A percentile compares a stretch with the other conserved stretches of the same genome.
phyloP scores from a whole-genome alignment of 2,113 vertebrate species.

The Istiophorus platypterus region DNA sequence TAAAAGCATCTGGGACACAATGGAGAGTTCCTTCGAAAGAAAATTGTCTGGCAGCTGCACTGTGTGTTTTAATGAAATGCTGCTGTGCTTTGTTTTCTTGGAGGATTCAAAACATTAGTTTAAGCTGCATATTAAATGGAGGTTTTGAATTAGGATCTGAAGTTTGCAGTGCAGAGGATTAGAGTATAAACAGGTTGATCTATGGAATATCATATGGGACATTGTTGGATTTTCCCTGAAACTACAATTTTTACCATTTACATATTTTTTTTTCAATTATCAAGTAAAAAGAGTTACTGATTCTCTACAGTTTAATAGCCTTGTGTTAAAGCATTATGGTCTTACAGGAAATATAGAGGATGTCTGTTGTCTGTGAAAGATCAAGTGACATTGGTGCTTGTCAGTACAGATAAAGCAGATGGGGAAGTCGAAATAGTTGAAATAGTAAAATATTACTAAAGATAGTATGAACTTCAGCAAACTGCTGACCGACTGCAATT shows the following conservation, averaged over 20 bases:
- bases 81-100: neutral
- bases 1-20: slow-evolving; percentile 21
- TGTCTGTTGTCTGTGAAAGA: slow-evolving; percentile 13
- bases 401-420: neutral
- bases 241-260: neutral
- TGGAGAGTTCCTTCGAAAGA: slow-evolving; percentile 3
- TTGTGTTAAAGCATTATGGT: neutral
- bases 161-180: neutral
- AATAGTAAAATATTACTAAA: neutral
- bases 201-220: neutral
- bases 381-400: neutral
- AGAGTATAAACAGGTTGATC: neutral
- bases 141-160: neutral
- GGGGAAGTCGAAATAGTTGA: neutral
- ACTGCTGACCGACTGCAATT: neutral
- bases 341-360: neutral
- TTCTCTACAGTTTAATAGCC: neutral
- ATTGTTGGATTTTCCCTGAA: neutral
- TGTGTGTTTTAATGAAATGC: neutral
- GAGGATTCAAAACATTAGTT: neutral
- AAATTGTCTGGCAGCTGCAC: neutral
- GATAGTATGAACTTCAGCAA: neutral
- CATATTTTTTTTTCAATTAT: neutral
- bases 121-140: neutral
- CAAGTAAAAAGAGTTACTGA: neutral